A percentile compares a stretch with the other conserved stretches of the same genome.
Evolutionary conservation across 2,888 invertebrate species (phyloP).

Genomic region (Eilema caniola): DNA sequence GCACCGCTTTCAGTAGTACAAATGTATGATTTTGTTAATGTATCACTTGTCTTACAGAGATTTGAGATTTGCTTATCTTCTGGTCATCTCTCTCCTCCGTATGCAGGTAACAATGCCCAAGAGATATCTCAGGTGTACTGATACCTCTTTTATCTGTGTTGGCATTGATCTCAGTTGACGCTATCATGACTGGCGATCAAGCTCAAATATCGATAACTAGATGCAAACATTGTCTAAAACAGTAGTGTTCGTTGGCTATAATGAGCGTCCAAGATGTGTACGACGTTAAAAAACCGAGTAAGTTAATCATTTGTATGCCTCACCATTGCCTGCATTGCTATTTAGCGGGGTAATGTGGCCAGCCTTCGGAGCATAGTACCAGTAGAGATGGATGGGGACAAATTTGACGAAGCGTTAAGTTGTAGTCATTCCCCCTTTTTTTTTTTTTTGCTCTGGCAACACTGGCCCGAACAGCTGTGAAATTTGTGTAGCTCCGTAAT

Average conservation of each 20-base stretch:
- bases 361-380: too few relatives aligned
- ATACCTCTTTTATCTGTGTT: slow-evolving; percentile 6
- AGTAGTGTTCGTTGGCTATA: slow-evolving; percentile 5
- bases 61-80: neutral
- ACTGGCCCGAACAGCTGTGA: too few relatives aligned
- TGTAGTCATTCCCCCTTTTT: too few relatives aligned
- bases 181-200: slow-evolving; percentile 8
- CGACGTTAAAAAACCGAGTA: slow-evolving; percentile 43
- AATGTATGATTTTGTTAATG: too few relatives aligned
- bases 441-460: too few relatives aligned
- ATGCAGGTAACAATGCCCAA: neutral
- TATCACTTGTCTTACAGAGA: too few relatives aligned
- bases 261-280: slow-evolving; percentile 44
- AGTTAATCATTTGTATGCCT: slow-evolving; percentile 17
- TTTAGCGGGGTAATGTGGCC: too few relatives aligned
- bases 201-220: slow-evolving; percentile 5
- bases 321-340: too few relatives aligned
- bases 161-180: slow-evolving; percentile 20
- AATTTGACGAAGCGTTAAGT: too few relatives aligned
- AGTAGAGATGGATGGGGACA: too few relatives aligned
- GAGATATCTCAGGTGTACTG: neutral
- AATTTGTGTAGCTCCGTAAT: too few relatives aligned
- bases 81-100: neutral
- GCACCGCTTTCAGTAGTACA: too few relatives aligned
- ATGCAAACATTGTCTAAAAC: neutral